Conservation (phyloP, 2,113 vertebrate species). For the Poecilia latipinna region DNA sequence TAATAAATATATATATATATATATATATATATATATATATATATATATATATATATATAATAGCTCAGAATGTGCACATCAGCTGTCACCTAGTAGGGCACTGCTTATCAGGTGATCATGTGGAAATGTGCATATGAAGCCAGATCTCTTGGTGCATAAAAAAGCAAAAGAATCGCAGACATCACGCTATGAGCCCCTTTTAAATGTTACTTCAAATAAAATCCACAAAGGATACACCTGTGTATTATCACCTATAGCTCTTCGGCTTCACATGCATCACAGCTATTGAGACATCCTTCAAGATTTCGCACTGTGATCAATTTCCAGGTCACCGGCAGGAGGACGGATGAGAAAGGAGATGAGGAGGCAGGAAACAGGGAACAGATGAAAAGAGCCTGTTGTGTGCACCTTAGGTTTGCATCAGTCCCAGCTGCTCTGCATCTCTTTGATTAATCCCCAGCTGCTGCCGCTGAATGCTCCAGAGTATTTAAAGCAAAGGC, state of each 20-base stretch:
- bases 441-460: slow-evolving; percentile 27
- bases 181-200: background rate
- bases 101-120: background rate
- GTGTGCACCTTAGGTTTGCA: slow-evolving; percentile 1
- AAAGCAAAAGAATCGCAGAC: background rate
- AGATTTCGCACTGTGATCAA: slow-evolving; percentile 5
- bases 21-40: too few species aligned
- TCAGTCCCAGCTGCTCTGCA: slow-evolving; percentile 22
- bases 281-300: slow-evolving; percentile 6
- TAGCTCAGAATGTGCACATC: background rate
- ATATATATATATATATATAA: background rate
- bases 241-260: slow-evolving; percentile 3
- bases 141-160: background rate
- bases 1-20: too few species aligned
- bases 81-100: background rate
- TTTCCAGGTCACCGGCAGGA: slow-evolving; percentile 12
- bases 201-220: background rate
- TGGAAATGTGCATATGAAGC: background rate
- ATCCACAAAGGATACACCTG: slow-evolving; percentile 2
- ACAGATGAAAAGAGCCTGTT: slow-evolving; percentile 2
- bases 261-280: slow-evolving; percentile 6
- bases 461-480: slow-evolving; percentile 19
- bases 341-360: slow-evolving; percentile 7
- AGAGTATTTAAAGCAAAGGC: slow-evolving; percentile 21
- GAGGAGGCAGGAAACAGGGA: slow-evolving; percentile 5